Conservation (phyloP, 2,888 invertebrate species). For the Ophioninae sp. region DNA sequence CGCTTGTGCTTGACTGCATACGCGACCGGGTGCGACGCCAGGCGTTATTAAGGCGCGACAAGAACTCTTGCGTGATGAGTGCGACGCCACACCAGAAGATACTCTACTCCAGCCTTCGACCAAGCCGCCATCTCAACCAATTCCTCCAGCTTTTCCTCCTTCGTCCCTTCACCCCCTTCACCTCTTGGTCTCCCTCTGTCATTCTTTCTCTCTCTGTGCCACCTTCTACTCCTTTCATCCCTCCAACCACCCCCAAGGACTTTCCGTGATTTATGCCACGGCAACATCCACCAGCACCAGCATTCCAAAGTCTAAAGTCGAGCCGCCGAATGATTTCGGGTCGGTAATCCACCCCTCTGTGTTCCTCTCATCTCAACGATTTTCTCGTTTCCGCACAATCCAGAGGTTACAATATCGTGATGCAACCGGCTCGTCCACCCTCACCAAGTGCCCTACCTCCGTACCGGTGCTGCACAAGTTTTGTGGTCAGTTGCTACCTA, state of each 20-base stretch:
- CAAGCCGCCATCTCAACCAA: slow-evolving; percentile 42
- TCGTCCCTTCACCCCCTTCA: too few species aligned
- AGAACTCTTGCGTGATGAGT: slow-evolving; percentile 80
- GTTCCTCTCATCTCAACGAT: slow-evolving; percentile 54
- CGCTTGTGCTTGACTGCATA: slow-evolving; percentile 57
- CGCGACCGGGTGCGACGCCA: slow-evolving; percentile 72
- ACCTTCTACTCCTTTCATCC: slow-evolving; percentile 41
- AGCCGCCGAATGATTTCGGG: slow-evolving; percentile 61
- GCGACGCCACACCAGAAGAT: slow-evolving; percentile 79
- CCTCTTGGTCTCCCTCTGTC: too few species aligned
- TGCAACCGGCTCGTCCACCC: neutral
- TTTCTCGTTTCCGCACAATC: slow-evolving; percentile 51
- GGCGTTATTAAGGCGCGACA: slow-evolving; percentile 81
- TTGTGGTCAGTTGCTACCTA: slow-evolving; percentile 35
- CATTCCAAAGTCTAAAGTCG: slow-evolving; percentile 61
- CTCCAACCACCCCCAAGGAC: slow-evolving; percentile 40
- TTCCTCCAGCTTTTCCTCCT: slow-evolving; percentile 13
- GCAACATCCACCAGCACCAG: slow-evolving; percentile 74
- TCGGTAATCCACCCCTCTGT: slow-evolving; percentile 65
- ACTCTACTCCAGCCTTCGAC: slow-evolving; percentile 65
- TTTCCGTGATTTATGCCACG: slow-evolving; percentile 80
- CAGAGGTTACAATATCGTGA: slow-evolving; percentile 7
- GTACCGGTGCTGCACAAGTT: slow-evolving; percentile 28
- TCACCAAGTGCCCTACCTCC: neutral
- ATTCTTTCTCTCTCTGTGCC: slow-evolving; percentile 14